Evolutionary conservation across 2,113 vertebrate genomes (phyloP), one percentile per base, ranked within the genome.

Genomic region (Hippocampus abdominalis): DNA sequence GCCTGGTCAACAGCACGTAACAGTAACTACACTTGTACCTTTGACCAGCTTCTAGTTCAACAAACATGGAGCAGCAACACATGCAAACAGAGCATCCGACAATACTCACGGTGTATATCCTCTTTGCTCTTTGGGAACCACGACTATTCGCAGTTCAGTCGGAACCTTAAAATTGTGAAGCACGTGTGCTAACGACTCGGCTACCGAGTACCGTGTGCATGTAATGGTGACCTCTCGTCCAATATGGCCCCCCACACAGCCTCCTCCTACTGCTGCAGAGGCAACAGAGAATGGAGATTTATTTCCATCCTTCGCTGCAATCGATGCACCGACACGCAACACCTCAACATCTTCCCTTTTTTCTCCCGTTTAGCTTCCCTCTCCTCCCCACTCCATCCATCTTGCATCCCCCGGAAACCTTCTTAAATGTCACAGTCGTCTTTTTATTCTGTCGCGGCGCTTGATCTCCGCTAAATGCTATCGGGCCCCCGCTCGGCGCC

Each of bases 391-490:
- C 67, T 64, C 42, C 65, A 71, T 66, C 76, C 56, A 42, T 76
- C 81, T 57, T 36, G 62, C 62, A 48, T 67, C 60, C 59, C 61
- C 62, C 56, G 2, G 46, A 57, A 73, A 72, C 48, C 27, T 9
- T 81, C 79, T 84, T 78, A 67, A 68, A 72, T 79, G 72, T 87
- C 86, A 73, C 20, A 76, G 81, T 84, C 46, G 25, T 11, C 10
- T 40, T 62, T 40, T 39, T 78, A n/a, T 75, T 77, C 72, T 64
- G 46, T 69, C 81, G 60, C 83, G 73, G 79, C 42, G 68, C 73
- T 82, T 86, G 83, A 87, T 90, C 79, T 81, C 61, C 60, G 67
- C 78, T 88, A 88, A 91, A 85, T 36, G 86, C 86, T 56, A 74
- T 8, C 80, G 78, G 83, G 75, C 48, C 75, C n/a, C 48, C 71